Evolutionary conservation across 2,888 invertebrate species (phyloP).

Genomic region (Xylophagus ater): DNA sequence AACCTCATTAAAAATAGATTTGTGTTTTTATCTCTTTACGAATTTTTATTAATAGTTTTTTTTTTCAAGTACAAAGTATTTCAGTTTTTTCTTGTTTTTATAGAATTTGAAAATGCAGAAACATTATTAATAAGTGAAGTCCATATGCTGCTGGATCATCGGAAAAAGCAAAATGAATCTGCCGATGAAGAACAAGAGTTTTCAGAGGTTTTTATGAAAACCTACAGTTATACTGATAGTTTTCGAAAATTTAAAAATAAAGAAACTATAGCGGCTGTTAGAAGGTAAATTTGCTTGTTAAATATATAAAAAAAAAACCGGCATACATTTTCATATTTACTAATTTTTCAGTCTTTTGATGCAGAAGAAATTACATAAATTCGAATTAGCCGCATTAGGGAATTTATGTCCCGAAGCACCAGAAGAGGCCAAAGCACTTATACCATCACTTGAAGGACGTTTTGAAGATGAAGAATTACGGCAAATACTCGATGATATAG

Average conservation of each 20-base stretch:
- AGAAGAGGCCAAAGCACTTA: conserved; percentile 95
- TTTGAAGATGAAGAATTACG: conserved; percentile 98
- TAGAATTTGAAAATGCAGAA: conserved; percentile 98
- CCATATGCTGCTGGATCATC: conserved; percentile 90
- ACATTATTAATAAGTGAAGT: conserved; percentile 93
- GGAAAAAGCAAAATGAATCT: conserved; percentile 95
- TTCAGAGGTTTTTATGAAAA: conserved; percentile 97
- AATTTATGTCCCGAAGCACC: conserved; percentile 98
- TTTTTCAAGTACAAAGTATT: conserved; percentile 1
- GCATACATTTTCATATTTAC: conserved; percentile 6
- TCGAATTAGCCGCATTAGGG: conserved; percentile 92
- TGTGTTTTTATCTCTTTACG: background rate
- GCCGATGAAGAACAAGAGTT: conserved; percentile 98
- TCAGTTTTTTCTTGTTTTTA: conserved; percentile 20
- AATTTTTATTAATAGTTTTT: background rate
- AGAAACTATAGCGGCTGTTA: conserved; percentile 91
- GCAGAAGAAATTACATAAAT: conserved; percentile 94
- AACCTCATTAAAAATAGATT: conserved; percentile 36
- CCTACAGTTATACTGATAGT: conserved; percentile 87
- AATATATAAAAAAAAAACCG: no score
- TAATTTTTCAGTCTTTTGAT: conserved; percentile 58
- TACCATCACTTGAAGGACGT: conserved; percentile 92
- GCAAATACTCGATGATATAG: conserved; percentile 92
- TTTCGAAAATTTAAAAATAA: conserved; percentile 97
- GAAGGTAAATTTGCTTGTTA: no score